A percentile compares a stretch with the other conserved stretches of the same genome.
Conservation (phyloP, 2,113 vertebrate species). For the Tragelaphus scriptus region DNA sequence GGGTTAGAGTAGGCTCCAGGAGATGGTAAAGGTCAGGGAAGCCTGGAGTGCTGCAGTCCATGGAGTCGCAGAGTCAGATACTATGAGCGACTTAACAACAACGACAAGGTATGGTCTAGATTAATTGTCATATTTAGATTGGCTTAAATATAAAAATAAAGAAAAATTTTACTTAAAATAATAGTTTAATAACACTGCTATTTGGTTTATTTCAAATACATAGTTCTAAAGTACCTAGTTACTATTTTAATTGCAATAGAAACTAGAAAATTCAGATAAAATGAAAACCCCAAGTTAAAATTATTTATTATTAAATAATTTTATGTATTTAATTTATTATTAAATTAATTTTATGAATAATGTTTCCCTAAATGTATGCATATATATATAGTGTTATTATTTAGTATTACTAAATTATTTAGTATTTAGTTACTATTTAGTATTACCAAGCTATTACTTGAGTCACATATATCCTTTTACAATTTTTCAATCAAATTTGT, state of each 20-base stretch:
- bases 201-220: background rate
- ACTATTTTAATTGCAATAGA: background rate
- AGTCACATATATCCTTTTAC: background rate
- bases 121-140: background rate
- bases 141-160: background rate
- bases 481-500: background rate
- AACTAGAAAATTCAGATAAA: background rate
- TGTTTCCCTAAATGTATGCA: background rate
- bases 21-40: background rate
- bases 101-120: background rate
- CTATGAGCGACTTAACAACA: fast-evolving
- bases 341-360: background rate
- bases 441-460: background rate
- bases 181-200: background rate
- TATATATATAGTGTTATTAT: background rate
- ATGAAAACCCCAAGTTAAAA: background rate
- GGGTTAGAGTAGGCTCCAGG: background rate
- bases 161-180: conserved; percentile 1
- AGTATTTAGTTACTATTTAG: background rate
- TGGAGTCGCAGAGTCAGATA: background rate
- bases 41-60: background rate
- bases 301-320: background rate
- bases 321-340: background rate
- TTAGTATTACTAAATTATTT: background rate
- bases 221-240: background rate